Conservation (phyloP, 2,797 vertebrate genomes). For the Taeniopygia guttata region DNA sequence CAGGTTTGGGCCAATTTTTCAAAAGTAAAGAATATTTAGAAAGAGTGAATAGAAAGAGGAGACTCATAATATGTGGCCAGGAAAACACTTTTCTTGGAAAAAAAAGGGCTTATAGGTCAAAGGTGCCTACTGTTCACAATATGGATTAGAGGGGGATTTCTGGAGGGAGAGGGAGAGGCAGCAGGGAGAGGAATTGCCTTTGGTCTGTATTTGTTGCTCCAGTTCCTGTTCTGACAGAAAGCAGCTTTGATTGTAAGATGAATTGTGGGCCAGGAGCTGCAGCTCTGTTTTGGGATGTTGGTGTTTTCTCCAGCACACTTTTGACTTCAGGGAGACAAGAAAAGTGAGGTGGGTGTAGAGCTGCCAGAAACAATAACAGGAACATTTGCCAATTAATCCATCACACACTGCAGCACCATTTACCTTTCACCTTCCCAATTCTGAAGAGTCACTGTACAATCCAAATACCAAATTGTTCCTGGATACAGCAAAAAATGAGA, state of each 20-base stretch:
- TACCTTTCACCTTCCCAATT: constrained; percentile 64
- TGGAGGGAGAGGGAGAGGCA: constrained; percentile 12
- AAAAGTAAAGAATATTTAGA: constrained; percentile 16
- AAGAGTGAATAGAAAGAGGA: background rate
- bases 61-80: background rate
- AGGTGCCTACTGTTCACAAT: constrained; percentile 5
- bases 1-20: constrained; percentile 6
- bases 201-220: constrained; percentile 7
- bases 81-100: constrained; percentile 27
- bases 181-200: constrained; percentile 20
- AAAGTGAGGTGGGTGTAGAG: constrained; percentile 22
- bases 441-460: constrained; percentile 4
- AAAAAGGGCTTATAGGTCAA: background rate
- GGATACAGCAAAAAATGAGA: background rate
- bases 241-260: constrained; percentile 56
- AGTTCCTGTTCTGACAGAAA: constrained; percentile 61
- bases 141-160: constrained; percentile 9
- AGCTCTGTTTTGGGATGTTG: background rate
- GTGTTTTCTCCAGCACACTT: background rate
- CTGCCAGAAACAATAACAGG: constrained; percentile 57
- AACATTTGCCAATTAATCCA: constrained; percentile 64
- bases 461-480: constrained; percentile 29
- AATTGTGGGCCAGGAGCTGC: constrained; percentile 33
- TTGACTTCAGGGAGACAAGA: constrained; percentile 28
- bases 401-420: background rate